phyloP scores from a whole-genome alignment of 1,140 invertebrate species.

The Polypedilum pembai region DNA sequence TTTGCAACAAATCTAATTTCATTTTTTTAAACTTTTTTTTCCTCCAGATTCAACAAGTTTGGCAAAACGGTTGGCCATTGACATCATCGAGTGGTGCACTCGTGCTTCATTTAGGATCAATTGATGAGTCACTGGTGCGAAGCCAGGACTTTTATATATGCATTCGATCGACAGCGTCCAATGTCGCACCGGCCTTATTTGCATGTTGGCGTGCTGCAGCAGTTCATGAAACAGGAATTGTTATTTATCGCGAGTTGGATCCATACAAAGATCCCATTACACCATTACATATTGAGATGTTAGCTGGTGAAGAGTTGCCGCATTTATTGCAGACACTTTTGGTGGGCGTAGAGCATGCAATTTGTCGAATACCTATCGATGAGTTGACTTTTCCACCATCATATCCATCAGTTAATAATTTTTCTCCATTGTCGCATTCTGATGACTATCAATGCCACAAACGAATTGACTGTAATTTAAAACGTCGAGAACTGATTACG shows the following conservation, averaged over 20 bases:
- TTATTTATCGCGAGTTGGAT: conserved; percentile 29
- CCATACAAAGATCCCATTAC: conserved; percentile 29
- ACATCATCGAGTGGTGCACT: conserved; percentile 40
- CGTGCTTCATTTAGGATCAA: conserved; percentile 40
- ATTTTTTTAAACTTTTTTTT: no score
- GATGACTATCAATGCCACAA: conserved; percentile 16
- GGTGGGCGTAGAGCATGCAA: conserved; percentile 58
- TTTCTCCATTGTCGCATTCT: not conserved
- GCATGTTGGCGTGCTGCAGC: conserved; percentile 39
- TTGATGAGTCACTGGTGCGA: conserved; percentile 38
- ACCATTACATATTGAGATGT: conserved; percentile 33
- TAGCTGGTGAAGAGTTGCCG: conserved; percentile 48
- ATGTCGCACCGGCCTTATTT: conserved; percentile 36
- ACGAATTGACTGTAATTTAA: conserved; percentile 31
- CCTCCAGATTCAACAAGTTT: conserved; percentile 29
- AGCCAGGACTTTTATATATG: conserved; percentile 41
- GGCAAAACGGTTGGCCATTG: conserved; percentile 43
- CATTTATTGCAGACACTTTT: conserved; percentile 54
- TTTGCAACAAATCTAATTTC: not conserved
- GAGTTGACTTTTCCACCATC: conserved; percentile 52
- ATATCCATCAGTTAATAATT: no score
- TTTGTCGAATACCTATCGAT: conserved; percentile 57
- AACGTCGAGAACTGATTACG: conserved; percentile 43
- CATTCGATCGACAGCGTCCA: conserved; percentile 31
- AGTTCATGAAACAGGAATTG: conserved; percentile 10